A percentile compares a stretch with the other conserved stretches of the same genome.
Conservation (phyloP, 2,888 invertebrate species). For the Euzetes globulus region DNA sequence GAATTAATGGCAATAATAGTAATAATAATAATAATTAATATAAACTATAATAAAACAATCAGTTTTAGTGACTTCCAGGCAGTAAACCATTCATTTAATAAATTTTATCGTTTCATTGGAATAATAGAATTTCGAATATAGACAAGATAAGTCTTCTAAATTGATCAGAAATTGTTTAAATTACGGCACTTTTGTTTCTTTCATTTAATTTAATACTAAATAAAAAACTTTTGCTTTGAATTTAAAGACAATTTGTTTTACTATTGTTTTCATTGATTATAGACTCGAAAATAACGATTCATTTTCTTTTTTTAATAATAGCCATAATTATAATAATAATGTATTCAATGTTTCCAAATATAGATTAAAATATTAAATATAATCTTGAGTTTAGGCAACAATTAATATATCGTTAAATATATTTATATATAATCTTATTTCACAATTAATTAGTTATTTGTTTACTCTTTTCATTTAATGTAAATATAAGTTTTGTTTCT, state of each 20-base stretch:
- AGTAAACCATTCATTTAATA: no score
- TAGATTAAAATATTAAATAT: background rate
- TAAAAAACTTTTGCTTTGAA: background rate
- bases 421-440: background rate
- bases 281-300: background rate
- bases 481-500: background rate
- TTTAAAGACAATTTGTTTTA: background rate
- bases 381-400: slow-evolving; percentile 24
- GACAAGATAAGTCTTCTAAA: no score
- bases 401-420: background rate
- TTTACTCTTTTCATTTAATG: background rate
- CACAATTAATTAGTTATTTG: background rate
- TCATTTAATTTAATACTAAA: background rate
- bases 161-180: no score
- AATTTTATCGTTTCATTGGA: no score
- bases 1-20: no score
- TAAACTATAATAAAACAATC: no score
- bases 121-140: no score
- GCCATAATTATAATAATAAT: background rate
- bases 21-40: no score
- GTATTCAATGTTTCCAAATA: background rate
- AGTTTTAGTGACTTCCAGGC: no score
- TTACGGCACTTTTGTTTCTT: background rate
- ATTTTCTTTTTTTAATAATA: background rate
- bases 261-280: no score